These are phyloP conservation scores for Megalurothrips usitatus DNA, from an alignment of 2,888 invertebrate genomes.

Conservation along the genomic window DNA sequence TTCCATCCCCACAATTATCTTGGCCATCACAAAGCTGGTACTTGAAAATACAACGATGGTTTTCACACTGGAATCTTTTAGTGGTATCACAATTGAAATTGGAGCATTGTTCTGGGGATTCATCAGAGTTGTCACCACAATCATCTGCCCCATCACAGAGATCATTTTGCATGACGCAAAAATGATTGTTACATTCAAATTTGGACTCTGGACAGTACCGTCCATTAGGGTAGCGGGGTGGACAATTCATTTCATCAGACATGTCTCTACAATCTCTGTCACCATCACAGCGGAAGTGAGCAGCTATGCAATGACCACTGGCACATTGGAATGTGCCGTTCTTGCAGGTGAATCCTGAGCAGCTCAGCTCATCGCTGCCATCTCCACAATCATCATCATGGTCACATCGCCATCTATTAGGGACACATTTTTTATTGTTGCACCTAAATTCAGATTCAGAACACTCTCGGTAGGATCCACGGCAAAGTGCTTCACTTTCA, in stretches of 20 bases:
- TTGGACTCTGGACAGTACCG: conserved; percentile 83
- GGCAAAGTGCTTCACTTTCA: conserved; percentile 75
- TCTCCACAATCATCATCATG: conserved; percentile 97
- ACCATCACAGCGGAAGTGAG: conserved; percentile 84
- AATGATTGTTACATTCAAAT: conserved; percentile 82
- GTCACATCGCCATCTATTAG: conserved; percentile 89
- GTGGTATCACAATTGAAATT: conserved; percentile 81
- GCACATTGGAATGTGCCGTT: conserved; percentile 87
- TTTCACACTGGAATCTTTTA: conserved; percentile 82
- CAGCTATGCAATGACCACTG: conserved; percentile 88
- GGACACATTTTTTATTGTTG: conserved; percentile 83
- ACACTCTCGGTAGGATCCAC: conserved; percentile 78
- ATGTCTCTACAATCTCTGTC: conserved; percentile 84
- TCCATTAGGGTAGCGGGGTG: conserved; percentile 81
- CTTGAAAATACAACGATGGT: conserved; percentile 77
- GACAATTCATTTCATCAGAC: conserved; percentile 85
- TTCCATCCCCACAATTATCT: conserved; percentile 91
- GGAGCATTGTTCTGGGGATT: conserved; percentile 69
- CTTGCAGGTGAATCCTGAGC: conserved; percentile 79
- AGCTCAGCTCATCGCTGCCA: conserved; percentile 81
- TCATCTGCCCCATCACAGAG: conserved; percentile 91
- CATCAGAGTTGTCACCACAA: conserved; percentile 88
- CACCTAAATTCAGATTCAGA: conserved; percentile 91
- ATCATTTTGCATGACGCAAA: conserved; percentile 85
- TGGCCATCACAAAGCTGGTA: conserved; percentile 87